These are phyloP conservation scores for Drosophila nigrodunni DNA, from an alignment of 1,140 invertebrate genomes.

Conservation along the genomic window DNA sequence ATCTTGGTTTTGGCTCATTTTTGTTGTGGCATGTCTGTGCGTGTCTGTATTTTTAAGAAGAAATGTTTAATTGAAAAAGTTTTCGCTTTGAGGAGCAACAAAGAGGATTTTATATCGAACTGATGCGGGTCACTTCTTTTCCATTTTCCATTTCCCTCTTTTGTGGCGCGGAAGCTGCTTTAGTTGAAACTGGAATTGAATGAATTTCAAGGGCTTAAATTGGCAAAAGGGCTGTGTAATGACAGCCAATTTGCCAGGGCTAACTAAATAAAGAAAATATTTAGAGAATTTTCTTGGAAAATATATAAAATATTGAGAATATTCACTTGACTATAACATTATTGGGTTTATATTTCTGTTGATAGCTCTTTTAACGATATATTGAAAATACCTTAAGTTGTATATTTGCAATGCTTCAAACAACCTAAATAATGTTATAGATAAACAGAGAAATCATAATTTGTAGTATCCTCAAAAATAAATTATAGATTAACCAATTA, in stretches of 20 bases:
- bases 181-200: conserved; percentile 20
- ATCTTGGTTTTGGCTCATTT: conserved; percentile 19
- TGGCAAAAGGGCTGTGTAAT: conserved; percentile 14
- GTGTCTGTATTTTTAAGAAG: conserved; percentile 67
- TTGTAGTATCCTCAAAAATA: too few relatives aligned
- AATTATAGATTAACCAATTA: too few relatives aligned
- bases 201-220: conserved; percentile 23
- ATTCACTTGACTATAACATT: too few relatives aligned
- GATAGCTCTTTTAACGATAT: too few relatives aligned
- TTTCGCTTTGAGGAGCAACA: conserved; percentile 67
- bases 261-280: conserved; percentile 10
- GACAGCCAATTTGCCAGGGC: conserved; percentile 2
- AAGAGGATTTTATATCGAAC: conserved; percentile 55
- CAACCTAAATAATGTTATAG: too few relatives aligned
- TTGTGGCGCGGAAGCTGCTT: conserved; percentile 1
- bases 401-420: too few relatives aligned
- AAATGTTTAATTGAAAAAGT: conserved; percentile 80
- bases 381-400: too few relatives aligned
- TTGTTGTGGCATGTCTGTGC: conserved; percentile 27
- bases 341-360: too few relatives aligned
- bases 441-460: too few relatives aligned
- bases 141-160: conserved; percentile 2
- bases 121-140: conserved; percentile 38
- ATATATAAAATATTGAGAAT: too few relatives aligned
- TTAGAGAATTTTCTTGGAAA: not conserved